phyloP scores from a whole-genome alignment of 1,140 invertebrate species.

The Brachionus koreanus region DNA sequence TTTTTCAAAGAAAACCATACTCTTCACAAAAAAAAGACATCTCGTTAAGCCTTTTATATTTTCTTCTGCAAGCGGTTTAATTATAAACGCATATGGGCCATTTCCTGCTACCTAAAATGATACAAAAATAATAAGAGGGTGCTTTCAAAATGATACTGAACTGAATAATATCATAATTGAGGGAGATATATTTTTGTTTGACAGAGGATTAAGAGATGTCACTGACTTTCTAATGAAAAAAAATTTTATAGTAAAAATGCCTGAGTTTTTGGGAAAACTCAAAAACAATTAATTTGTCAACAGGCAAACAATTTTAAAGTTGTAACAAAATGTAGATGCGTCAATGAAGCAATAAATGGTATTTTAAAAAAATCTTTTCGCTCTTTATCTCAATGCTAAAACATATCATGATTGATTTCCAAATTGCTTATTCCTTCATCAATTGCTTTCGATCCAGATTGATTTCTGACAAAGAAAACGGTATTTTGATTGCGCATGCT shows the following conservation, averaged over 20 bases:
- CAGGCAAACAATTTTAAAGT: neutral
- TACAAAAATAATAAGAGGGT: too few relatives aligned
- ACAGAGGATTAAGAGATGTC: too few relatives aligned
- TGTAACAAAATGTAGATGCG: constrained; percentile 5
- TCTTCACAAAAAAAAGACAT: too few relatives aligned
- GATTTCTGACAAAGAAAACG: neutral
- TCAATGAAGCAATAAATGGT: neutral
- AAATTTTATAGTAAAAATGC: neutral
- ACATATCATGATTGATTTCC: neutral
- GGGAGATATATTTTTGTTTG: too few relatives aligned
- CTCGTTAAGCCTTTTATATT: too few relatives aligned
- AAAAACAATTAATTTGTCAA: constrained; percentile 16
- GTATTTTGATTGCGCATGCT: neutral
- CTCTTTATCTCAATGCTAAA: neutral
- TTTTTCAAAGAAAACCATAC: too few relatives aligned
- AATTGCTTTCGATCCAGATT: neutral
- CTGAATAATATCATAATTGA: too few relatives aligned
- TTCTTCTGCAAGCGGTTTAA: too few relatives aligned
- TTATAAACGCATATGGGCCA: too few relatives aligned
- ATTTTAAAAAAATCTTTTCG: neutral
- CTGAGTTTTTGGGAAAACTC: neutral
- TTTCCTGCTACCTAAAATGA: too few relatives aligned
- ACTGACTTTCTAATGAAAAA: neutral
- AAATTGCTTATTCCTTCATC: neutral
- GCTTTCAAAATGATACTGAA: too few relatives aligned